Percentiles rank a stretch among this genome's conserved stretches.
Evolutionary conservation across 2,113 vertebrate species (phyloP).

Genomic region (Zosterops pallidus): DNA sequence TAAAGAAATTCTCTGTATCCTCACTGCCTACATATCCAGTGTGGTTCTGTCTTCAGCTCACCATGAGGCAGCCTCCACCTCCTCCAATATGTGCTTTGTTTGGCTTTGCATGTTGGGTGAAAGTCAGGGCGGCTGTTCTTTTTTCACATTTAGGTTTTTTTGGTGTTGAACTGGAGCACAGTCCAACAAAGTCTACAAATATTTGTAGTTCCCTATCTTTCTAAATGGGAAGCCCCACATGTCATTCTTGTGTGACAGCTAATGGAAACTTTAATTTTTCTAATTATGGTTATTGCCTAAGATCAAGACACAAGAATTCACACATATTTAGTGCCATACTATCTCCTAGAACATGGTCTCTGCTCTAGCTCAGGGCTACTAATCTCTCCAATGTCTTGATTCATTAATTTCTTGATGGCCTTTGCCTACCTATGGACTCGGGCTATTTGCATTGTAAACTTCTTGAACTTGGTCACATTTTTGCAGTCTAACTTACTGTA

Average conservation of each 20-base stretch:
- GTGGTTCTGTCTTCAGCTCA: background rate
- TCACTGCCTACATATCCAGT: background rate
- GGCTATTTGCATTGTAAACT: background rate
- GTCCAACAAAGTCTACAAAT: background rate
- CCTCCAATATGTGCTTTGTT: background rate
- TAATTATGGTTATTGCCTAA: background rate
- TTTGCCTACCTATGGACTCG: background rate
- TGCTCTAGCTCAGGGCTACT: background rate
- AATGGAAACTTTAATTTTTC: background rate
- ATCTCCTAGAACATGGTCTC: background rate
- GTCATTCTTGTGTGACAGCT: background rate
- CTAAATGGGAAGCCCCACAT: background rate
- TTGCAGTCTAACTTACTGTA: background rate
- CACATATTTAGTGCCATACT: background rate
- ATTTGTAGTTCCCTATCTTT: background rate
- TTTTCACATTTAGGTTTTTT: background rate
- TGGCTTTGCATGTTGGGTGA: background rate
- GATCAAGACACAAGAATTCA: background rate
- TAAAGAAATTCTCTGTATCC: background rate
- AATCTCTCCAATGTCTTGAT: background rate
- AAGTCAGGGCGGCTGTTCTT: background rate
- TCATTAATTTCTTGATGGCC: background rate
- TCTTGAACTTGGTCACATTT: background rate
- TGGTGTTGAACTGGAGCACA: background rate
- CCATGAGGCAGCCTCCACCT: background rate